A percentile compares a stretch with the other conserved stretches of the same genome.
phyloP scores from a whole-genome alignment of 2,797 vertebrate species.

The Percopsis omiscomaycus region DNA sequence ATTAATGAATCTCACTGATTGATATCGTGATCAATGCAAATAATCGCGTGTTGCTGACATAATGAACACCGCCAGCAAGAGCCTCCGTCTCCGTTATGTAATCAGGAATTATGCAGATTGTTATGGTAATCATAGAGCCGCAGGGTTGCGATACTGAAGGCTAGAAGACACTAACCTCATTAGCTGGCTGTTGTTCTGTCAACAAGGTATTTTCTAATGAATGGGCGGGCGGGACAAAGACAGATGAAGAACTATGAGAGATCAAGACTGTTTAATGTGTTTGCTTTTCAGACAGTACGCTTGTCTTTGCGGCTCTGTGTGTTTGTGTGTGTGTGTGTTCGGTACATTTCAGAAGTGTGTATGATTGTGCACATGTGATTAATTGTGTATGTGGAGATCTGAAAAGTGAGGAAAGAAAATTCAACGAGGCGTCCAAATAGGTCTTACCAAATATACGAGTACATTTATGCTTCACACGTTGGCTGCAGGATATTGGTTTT shows the following conservation, averaged over 20 bases:
- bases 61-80: slow-evolving; percentile 22
- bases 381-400: neutral
- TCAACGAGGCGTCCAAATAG: neutral
- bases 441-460: too few relatives aligned
- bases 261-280: slow-evolving; percentile 22
- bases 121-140: slow-evolving; percentile 52
- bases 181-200: slow-evolving; percentile 50
- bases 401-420: neutral
- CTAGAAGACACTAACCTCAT: slow-evolving; percentile 51
- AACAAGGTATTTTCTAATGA: slow-evolving; percentile 48
- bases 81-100: slow-evolving; percentile 49
- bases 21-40: slow-evolving; percentile 56
- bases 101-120: slow-evolving; percentile 61
- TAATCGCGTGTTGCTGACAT: slow-evolving; percentile 40
- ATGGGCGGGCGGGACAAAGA: slow-evolving; percentile 5
- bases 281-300: slow-evolving; percentile 10
- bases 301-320: neutral
- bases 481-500: too few relatives aligned
- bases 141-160: slow-evolving; percentile 38
- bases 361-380: neutral
- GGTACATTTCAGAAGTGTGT: neutral
- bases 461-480: too few relatives aligned
- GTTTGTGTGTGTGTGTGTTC: neutral
- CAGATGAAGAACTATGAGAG: slow-evolving; percentile 25
- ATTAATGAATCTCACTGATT: slow-evolving; percentile 53